A percentile compares a stretch with the other conserved stretches of the same genome.
Evolutionary conservation across 1,140 invertebrate genomes (phyloP).

Genomic region (Odontomachus brunneus): DNA sequence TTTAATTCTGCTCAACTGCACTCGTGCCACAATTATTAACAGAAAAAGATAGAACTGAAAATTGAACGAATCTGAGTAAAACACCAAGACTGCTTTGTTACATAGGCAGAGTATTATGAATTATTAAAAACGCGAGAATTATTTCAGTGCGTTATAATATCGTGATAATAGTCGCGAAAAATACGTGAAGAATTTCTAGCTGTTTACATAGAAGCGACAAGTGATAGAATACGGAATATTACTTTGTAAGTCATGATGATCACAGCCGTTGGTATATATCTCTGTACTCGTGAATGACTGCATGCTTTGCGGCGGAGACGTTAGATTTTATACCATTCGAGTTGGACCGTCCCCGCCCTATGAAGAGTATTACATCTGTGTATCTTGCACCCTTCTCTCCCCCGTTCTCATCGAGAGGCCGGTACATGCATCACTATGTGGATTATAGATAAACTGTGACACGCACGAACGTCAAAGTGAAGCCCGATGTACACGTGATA

Average conservation of each 20-base stretch:
- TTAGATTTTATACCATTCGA: slow-evolving; percentile 75
- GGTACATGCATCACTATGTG: slow-evolving; percentile 4
- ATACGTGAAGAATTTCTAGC: background rate
- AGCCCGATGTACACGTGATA: background rate
- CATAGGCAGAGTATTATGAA: background rate
- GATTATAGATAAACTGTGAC: slow-evolving; percentile 35
- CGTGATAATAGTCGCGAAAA: background rate
- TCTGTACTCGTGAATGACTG: slow-evolving; percentile 67
- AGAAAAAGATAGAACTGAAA: too few relatives aligned
- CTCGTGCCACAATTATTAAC: too few relatives aligned
- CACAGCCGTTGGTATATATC: slow-evolving; percentile 40
- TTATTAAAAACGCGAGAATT: too few relatives aligned
- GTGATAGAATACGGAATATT: slow-evolving; percentile 48
- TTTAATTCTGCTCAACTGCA: too few relatives aligned
- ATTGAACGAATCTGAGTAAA: background rate
- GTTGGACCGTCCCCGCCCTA: slow-evolving; percentile 64
- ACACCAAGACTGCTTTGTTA: background rate
- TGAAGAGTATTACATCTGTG: slow-evolving; percentile 37
- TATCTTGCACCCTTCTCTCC: background rate
- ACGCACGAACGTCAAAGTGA: slow-evolving; percentile 3
- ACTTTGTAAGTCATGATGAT: slow-evolving; percentile 76
- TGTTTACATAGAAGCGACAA: background rate
- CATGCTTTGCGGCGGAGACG: slow-evolving; percentile 39
- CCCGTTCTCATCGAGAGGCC: slow-evolving; percentile 25
- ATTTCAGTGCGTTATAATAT: background rate